Base-by-base conservation (phyloP, 2,888 invertebrate genomes). In the Drymonia ruficornis region DNA sequence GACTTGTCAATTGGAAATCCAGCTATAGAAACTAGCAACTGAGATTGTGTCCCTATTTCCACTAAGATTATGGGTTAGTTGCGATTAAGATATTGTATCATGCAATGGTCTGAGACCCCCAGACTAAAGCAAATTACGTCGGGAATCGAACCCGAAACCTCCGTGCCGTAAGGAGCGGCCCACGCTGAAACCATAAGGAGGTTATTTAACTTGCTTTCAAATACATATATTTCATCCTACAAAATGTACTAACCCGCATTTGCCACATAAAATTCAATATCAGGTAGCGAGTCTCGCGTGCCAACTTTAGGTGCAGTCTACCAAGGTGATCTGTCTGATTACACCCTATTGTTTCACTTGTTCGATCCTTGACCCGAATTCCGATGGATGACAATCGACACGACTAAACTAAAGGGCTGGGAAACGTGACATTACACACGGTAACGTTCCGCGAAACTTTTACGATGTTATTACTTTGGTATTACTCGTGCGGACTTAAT, bases 311-410 rank as follows among this genome's bases (percentile, higher is more conserved):
- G 45, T 28, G 45, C 45, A 45, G 45, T 45, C 12, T n/a, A 18
- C 28, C 45, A 28, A 28, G 45, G 45, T 45, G 28, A 28, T 28
- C 18, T 43, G n/a, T n/a, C 13, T 28, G 28, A 28, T 28, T 28
- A 45, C 28, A n/a, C 43, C 19, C 19, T 23, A 18, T 19, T 45
- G 45, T 45, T 28, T 45, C 28, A 28, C 11, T 43, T 19, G 28
- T 28, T 45, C 28, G 28, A 45, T n/a, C 45, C 45, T 45, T 45
- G 45, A 45, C 45, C 45, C 15, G 28, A 45, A 45, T 28, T 15
- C 45, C 28, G 28, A 45, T 45, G n/a, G 15, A 45, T 28, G 45
- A 45, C 45, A 45, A 45, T 45, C 15, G 28, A 45, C 45, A 28
- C 45, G 45, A 43, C 1, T 12, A 43, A 23, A 40, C n/a, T 8